phyloP scores from a whole-genome alignment of 2,888 invertebrate genomes.

The Rambutsinella grinnellia region DNA sequence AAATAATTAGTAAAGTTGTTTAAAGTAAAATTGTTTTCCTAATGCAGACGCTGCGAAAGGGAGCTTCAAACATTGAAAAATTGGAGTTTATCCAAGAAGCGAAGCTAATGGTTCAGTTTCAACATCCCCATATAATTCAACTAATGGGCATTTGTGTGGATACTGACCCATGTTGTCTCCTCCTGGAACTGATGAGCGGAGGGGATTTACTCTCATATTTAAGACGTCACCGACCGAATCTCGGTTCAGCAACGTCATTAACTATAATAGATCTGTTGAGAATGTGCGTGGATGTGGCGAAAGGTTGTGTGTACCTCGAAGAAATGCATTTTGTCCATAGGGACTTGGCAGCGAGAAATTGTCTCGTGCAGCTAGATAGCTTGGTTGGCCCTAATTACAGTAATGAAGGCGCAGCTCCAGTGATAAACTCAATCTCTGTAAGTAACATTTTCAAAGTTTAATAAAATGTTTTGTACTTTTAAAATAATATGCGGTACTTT shows the following conservation, averaged over 20 bases:
- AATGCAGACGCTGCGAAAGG: constrained; percentile 89
- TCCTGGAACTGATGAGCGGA: constrained; percentile 98
- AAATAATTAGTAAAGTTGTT: background rate
- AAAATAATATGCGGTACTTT: too few species aligned
- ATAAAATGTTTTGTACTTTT: too few species aligned
- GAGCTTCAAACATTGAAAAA: constrained; percentile 90
- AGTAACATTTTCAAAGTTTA: too few species aligned
- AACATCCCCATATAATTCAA: constrained; percentile 94
- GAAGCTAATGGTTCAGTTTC: constrained; percentile 96
- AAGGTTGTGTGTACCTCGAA: constrained; percentile 95
- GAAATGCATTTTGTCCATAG: constrained; percentile 96
- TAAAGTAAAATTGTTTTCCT: constrained; percentile 14
- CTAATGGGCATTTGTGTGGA: constrained; percentile 95
- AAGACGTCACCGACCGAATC: constrained; percentile 82
- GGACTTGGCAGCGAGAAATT: constrained; percentile 76
- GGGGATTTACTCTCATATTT: constrained; percentile 95
- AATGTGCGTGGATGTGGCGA: constrained; percentile 95
- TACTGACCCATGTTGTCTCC: constrained; percentile 91
- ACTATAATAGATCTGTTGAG: constrained; percentile 87
- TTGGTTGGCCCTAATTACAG: too few species aligned
- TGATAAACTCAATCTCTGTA: too few species aligned
- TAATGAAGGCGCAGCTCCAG: too few species aligned
- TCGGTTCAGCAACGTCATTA: constrained; percentile 73
- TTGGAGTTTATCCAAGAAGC: constrained; percentile 97
- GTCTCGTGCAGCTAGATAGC: too few species aligned